Evolutionary conservation across 2,888 invertebrate species (phyloP).

Genomic region (Agriopis leucophaearia): DNA sequence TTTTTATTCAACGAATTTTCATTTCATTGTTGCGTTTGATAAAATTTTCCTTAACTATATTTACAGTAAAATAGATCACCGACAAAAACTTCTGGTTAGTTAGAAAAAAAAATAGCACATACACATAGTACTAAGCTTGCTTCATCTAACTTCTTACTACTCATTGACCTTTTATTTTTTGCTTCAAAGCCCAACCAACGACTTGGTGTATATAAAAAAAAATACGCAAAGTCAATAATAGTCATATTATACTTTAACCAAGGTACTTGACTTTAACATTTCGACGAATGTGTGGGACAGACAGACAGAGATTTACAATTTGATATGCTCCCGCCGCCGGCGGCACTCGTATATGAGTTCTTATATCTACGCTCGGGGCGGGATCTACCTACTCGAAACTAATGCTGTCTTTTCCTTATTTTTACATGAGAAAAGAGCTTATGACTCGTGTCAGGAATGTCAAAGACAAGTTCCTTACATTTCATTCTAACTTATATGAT

Average conservation of each 20-base stretch:
- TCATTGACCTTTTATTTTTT: too few relatives aligned
- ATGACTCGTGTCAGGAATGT: background rate
- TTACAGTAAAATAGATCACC: too few relatives aligned
- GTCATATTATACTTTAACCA: too few relatives aligned
- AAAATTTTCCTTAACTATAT: background rate
- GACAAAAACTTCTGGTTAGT: too few relatives aligned
- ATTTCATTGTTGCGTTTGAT: background rate
- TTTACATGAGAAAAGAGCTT: constrained; percentile 20
- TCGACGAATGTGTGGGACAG: background rate
- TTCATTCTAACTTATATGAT: too few relatives aligned
- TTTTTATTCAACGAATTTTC: background rate
- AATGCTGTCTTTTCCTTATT: constrained; percentile 16
- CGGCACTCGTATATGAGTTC: constrained; percentile 39
- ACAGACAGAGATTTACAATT: constrained; percentile 44
- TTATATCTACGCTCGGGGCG: constrained; percentile 37
- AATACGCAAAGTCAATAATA: too few relatives aligned
- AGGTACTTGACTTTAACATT: too few relatives aligned
- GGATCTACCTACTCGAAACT: constrained; percentile 19
- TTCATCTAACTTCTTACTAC: too few relatives aligned
- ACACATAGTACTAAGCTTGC: too few relatives aligned
- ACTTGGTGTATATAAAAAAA: too few relatives aligned
- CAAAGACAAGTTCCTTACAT: background rate
- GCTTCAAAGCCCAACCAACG: too few relatives aligned
- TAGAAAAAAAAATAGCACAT: too few relatives aligned
- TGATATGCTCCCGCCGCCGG: constrained; percentile 45